Conservation (phyloP, 2,888 invertebrate species). For the Tinea trinotella region DNA sequence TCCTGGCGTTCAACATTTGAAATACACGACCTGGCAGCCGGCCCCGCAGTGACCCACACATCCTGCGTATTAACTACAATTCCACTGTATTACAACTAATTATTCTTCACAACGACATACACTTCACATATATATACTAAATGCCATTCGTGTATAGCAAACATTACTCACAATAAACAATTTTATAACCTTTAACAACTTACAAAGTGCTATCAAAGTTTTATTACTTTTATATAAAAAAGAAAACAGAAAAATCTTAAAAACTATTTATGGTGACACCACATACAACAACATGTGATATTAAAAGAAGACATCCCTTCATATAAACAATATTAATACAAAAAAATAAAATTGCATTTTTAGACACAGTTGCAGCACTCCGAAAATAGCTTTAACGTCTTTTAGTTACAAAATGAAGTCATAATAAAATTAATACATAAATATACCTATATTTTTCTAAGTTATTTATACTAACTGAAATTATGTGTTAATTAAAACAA, state of each 20-base stretch:
- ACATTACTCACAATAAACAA: conserved; percentile 13
- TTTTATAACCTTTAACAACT: not conserved
- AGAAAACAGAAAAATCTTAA: not conserved
- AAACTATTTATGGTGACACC: not conserved
- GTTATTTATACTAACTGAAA: no score
- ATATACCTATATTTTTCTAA: no score
- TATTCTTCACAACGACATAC: not conserved
- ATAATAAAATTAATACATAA: no score
- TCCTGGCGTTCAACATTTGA: conserved; percentile 60
- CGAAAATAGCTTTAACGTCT: no score
- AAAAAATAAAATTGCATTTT: no score
- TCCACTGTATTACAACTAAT: not conserved
- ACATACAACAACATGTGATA: not conserved
- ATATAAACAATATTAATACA: no score
- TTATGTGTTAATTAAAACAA: no score
- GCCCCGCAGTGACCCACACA: not conserved
- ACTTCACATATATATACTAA: not conserved
- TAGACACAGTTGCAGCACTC: no score
- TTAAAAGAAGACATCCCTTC: no score
- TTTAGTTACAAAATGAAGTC: no score
- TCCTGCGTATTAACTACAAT: not conserved
- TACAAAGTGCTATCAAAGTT: not conserved
- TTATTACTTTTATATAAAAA: not conserved
- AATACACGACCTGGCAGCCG: conserved; percentile 48
- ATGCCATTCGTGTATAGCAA: conserved; percentile 17